Conservation (phyloP, 2,797 vertebrate genomes). For the Staurois parvus region DNA sequence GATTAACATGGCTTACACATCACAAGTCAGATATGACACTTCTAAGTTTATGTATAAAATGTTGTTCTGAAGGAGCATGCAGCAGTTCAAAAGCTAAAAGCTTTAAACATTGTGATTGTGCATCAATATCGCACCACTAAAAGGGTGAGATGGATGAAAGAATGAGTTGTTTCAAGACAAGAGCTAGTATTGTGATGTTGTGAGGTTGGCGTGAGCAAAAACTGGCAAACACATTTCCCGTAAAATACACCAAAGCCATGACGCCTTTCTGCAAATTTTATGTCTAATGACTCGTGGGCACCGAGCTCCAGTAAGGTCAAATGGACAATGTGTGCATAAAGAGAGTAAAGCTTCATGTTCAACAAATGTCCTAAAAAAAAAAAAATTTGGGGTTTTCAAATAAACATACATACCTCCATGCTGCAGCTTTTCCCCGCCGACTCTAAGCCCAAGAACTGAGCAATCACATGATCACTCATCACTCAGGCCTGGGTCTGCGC, state of each 20-base stretch:
- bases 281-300: not conserved
- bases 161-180: constrained; percentile 6
- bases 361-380: too few relatives aligned
- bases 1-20: constrained; percentile 38
- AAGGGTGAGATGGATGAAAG: constrained; percentile 2
- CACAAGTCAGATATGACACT: not conserved
- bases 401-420: too few relatives aligned
- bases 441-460: too few relatives aligned
- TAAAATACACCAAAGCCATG: constrained; percentile 19
- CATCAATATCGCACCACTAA: not conserved
- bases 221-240: not conserved
- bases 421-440: too few relatives aligned
- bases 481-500: too few relatives aligned
- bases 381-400: too few relatives aligned
- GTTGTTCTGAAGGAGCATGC: not conserved
- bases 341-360: too few relatives aligned
- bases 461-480: too few relatives aligned
- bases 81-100: constrained; percentile 9
- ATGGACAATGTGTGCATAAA: not conserved
- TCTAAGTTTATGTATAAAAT: constrained; percentile 35
- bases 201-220: not conserved
- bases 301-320: not conserved
- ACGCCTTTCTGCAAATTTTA: not conserved
- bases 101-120: constrained; percentile 1
- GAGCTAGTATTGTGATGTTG: not conserved